These are phyloP conservation scores for Hylaeus volcanicus DNA, from an alignment of 1,140 invertebrate species.

Conservation along the genomic window DNA sequence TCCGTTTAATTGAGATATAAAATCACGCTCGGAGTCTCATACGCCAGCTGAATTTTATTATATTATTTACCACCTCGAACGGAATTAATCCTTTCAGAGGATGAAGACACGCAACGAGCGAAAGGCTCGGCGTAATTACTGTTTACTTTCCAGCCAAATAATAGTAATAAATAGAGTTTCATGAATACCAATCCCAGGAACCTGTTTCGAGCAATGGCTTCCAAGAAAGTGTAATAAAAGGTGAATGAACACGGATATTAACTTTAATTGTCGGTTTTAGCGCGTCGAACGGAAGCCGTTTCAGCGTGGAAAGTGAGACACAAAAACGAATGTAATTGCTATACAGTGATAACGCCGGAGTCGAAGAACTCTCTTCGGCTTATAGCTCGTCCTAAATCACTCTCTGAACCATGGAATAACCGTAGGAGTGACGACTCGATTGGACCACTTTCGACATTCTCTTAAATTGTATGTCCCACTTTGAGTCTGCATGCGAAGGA, in stretches of 20 bases:
- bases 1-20: slow-evolving; percentile 1
- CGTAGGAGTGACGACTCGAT: no score
- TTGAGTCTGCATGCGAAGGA: no score
- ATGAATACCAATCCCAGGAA: neutral
- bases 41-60: neutral
- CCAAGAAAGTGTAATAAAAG: slow-evolving; percentile 29
- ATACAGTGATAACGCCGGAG: slow-evolving; percentile 15
- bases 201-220: slow-evolving; percentile 4
- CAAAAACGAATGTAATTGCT: neutral
- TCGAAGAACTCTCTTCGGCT: neutral
- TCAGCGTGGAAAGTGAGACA: neutral
- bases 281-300: slow-evolving; percentile 22
- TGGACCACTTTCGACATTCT: no score
- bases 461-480: no score
- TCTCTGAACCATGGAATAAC: neutral
- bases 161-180: neutral
- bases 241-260: neutral
- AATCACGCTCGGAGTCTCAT: neutral
- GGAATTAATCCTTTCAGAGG: neutral
- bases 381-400: neutral
- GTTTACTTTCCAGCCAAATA: neutral
- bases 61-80: neutral
- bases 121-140: neutral
- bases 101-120: neutral
- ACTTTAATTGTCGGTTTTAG: slow-evolving; percentile 23